A percentile compares a stretch with the other conserved stretches of the same genome.
Conservation (phyloP, 92 coral and sea anemone species). For the Palythoa grandis region DNA sequence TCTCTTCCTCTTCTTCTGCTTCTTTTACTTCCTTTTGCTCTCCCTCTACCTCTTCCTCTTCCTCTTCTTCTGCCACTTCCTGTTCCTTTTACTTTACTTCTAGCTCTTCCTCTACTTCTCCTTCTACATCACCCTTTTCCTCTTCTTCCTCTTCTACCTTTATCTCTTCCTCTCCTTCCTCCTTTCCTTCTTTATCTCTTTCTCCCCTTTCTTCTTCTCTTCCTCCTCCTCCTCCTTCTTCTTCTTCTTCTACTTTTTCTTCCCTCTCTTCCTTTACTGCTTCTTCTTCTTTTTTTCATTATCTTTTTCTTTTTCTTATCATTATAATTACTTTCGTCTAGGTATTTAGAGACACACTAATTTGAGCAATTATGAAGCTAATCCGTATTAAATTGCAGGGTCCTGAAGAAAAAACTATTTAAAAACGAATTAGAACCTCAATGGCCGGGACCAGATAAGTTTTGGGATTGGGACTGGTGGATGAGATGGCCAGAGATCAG, state of each 20-base stretch:
- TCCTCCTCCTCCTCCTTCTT: background rate
- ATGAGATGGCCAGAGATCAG: slow-evolving; percentile 32
- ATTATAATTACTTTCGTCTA: background rate
- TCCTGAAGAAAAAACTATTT: slow-evolving; percentile 18
- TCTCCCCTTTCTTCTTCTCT: background rate
- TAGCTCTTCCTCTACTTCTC: background rate
- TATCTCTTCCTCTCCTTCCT: background rate
- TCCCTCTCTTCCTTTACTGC: background rate
- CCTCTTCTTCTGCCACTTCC: background rate
- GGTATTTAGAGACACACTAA: background rate
- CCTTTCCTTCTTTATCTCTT: background rate
- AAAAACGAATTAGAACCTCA: slow-evolving; percentile 32
- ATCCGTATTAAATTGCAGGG: background rate
- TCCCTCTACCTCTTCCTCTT: background rate
- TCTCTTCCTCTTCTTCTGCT: background rate
- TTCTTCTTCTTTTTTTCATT: background rate
- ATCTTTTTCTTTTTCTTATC: background rate
- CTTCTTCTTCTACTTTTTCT: background rate
- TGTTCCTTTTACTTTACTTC: no score
- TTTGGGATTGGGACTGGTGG: slow-evolving; percentile 52
- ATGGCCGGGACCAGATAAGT: slow-evolving; percentile 41
- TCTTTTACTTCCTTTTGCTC: background rate
- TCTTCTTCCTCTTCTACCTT: background rate
- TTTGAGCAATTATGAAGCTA: background rate
- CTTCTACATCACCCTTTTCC: background rate